These are phyloP conservation scores for Chiroxiphia lanceolata DNA, from an alignment of 2,797 vertebrate species.

Conservation along the genomic window DNA sequence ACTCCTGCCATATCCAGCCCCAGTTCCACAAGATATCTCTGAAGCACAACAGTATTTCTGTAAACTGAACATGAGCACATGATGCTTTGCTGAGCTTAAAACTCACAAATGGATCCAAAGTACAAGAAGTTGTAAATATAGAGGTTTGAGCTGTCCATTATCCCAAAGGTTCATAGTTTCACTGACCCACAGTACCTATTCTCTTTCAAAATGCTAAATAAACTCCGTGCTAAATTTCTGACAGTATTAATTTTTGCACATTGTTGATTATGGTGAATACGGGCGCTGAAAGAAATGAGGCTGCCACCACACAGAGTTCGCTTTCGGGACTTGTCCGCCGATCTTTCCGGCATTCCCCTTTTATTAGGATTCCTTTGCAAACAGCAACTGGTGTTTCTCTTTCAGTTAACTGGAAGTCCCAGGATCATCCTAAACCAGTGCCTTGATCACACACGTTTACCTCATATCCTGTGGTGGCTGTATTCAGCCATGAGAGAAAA, in stretches of 20 bases:
- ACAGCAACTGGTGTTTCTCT: too few species aligned
- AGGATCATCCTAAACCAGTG: too few species aligned
- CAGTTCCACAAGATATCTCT: neutral
- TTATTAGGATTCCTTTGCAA: too few species aligned
- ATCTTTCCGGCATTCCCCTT: too few species aligned
- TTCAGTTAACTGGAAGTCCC: too few species aligned
- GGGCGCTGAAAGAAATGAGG: too few species aligned
- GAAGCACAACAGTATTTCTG: rapidly evolving
- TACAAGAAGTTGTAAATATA: neutral
- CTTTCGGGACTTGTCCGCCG: too few species aligned
- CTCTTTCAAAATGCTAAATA: neutral
- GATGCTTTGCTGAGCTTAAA: neutral
- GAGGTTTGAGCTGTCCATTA: neutral
- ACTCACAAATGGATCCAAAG: neutral
- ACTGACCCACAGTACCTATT: neutral
- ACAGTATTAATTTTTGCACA: neutral
- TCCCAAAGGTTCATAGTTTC: neutral
- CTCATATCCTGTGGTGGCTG: too few species aligned
- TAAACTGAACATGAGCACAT: neutral
- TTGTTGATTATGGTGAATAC: neutral
- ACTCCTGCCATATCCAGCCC: neutral
- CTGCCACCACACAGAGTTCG: too few species aligned
- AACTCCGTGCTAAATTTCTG: neutral
- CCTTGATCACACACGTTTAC: too few species aligned
- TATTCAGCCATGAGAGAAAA: too few species aligned